Conservation (phyloP, 2,888 invertebrate genomes). For the Eilema caniola region DNA sequence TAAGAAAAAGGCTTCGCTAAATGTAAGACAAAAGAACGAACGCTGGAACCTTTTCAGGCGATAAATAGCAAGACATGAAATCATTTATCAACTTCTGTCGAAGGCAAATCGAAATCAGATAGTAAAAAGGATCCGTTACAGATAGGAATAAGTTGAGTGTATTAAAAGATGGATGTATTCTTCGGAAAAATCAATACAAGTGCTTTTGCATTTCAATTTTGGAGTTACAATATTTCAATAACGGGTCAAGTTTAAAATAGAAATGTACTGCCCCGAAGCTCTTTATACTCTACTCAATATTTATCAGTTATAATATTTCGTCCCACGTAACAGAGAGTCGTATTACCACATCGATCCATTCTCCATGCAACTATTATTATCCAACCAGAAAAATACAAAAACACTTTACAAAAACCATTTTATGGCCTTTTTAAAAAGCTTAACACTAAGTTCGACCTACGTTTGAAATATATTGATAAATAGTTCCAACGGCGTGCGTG, state of each 20-base stretch:
- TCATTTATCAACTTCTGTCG: slow-evolving; percentile 54
- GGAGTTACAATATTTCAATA: neutral
- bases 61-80: slow-evolving; percentile 52
- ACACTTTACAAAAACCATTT: neutral
- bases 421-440: neutral
- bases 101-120: slow-evolving; percentile 41
- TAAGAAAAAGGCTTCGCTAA: slow-evolving; percentile 63
- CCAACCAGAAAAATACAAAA: neutral
- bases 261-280: neutral
- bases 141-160: slow-evolving; percentile 19
- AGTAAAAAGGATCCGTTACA: slow-evolving; percentile 30
- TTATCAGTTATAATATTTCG: neutral
- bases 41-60: slow-evolving; percentile 40
- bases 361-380: neutral
- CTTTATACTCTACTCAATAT: neutral
- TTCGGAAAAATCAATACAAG: slow-evolving; percentile 6
- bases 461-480: slow-evolving; percentile 1
- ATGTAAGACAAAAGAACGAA: slow-evolving; percentile 57
- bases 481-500: neutral
- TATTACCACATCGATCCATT: neutral
- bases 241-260: neutral
- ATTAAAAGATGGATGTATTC: slow-evolving; percentile 15
- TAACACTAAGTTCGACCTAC: neutral
- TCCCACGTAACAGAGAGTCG: neutral
- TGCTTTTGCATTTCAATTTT: neutral